Base-by-base conservation (phyloP, 2,113 vertebrate genomes). In the Reinhardtius hippoglossoides region DNA sequence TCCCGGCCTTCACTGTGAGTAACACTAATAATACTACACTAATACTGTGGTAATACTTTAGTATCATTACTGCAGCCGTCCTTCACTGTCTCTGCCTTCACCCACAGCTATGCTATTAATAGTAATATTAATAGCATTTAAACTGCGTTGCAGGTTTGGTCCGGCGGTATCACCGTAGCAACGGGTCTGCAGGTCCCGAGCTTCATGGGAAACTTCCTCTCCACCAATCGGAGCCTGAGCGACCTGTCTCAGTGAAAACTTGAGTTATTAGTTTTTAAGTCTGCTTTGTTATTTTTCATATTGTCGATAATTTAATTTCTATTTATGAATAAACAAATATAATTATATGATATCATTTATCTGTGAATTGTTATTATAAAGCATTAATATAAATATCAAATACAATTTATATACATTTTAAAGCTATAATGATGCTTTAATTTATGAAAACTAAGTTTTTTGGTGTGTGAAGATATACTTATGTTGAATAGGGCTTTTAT, bases 1-100 rank as follows among this genome's bases (percentile, higher is more conserved):
- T 98, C 27, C 97, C 97, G 7, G 97, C 96, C 55, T 98, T 99
- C 88, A 97, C 96, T 85, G 97, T 98, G 78, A 96, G 95, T 81
- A 57, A 40, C 26, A 48, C 3, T 35, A n/a, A 12, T 15, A 59
- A 2, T 48, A 71, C 9, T 48, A 15, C 20, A 67, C 5, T n/a
- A n/a, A 35, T 60, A 60, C 12, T 48, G 13, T 9, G 2, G 27
- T 31, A 24, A 24, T 31, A 6, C 27, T 31, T 0, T 1, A 21
- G 7, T 50, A 44, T 26, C 0, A 37, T 42, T 7, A 48, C 44
- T 46, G 35, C 9, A 61, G 9, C 31, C 14, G 27, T 59, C 8
- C 26, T 59, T 27, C 57, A 59, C 24, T 44, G 42, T 44, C 42
- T 15, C 42, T 44, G 42, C 42, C 42, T 18, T 18, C 15, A 48